These are phyloP conservation scores for Masticophis lateralis DNA, from an alignment of 2,797 vertebrate genomes.

Conservation along the genomic window DNA sequence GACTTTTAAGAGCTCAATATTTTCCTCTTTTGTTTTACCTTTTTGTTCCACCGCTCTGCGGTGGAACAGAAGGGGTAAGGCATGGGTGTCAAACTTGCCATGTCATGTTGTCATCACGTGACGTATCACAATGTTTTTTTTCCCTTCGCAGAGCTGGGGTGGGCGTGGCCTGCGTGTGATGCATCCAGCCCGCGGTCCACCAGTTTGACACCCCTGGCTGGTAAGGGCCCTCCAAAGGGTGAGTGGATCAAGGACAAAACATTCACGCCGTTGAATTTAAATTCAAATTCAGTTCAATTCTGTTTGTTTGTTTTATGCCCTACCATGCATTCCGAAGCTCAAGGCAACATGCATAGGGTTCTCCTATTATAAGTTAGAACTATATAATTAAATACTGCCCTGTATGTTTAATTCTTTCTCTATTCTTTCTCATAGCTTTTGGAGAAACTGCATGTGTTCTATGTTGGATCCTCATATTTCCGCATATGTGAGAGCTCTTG, in stretches of 20 bases:
- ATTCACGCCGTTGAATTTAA: not conserved
- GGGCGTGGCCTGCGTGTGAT: too few relatives aligned
- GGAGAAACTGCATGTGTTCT: not conserved
- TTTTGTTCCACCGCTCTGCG: not conserved
- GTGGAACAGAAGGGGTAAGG: too few relatives aligned
- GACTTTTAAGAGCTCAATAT: slow-evolving; percentile 11
- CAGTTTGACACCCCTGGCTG: too few relatives aligned
- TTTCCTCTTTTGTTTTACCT: not conserved
- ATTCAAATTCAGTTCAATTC: not conserved
- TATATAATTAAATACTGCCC: not conserved
- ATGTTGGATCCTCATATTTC: not conserved
- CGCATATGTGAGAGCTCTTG: not conserved
- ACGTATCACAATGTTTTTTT: too few relatives aligned
- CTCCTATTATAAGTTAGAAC: not conserved
- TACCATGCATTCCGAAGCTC: not conserved
- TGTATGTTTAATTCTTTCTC: not conserved
- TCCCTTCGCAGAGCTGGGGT: too few relatives aligned
- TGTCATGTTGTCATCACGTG: too few relatives aligned
- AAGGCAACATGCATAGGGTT: not conserved
- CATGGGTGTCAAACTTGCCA: too few relatives aligned
- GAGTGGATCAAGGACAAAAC: not conserved
- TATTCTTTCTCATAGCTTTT: not conserved
- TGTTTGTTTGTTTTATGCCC: not conserved
- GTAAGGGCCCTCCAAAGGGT: not conserved
- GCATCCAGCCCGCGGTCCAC: too few relatives aligned